Evolutionary conservation across 2,113 vertebrate genomes (phyloP), one percentile per base, ranked within the genome.

Genomic region (Oncorhynchus kisutch): DNA sequence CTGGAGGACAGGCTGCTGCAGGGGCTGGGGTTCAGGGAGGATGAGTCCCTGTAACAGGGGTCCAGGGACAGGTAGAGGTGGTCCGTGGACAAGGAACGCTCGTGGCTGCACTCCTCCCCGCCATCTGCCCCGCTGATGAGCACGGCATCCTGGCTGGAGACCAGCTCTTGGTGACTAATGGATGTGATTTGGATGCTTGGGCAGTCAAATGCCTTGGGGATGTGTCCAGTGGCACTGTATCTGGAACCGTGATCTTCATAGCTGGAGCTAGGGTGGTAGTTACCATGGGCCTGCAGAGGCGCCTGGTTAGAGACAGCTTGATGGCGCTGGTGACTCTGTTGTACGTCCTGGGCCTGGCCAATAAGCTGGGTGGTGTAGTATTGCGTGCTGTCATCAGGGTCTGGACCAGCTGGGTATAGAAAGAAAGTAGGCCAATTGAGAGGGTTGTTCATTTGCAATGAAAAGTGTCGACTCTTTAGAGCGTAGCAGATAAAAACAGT

Each of bases 181-280:
- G 97, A 96, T 75, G 97, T 99, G 86, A 99, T 99, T 85, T 99
- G 96, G 86, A 99, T 99, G 86, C 97, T 98, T 34, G 97, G 97
- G 80, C 97, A 98, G 84, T 97, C 95, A 25, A 99, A 98, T 20
- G 95, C 87, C 80, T 95, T 95, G 88, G 91, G 92, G 90, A 91
- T 92, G 90, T 91, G 95, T 90, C 94, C 93, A 92, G 94, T 83
- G 67, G 92, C 81, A 65, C 78, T 91, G 5, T 94, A 95, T 76
- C 93, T 94, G 81, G 91, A 91, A 73, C 94, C 93, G 57, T 93
- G 92, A 72, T 90, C 70, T 66, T 94, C 93, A 72, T 81, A 90
- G 90, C 78, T 79, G 89, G 80, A 24, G 65, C 25, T 22, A 6
- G 5, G n/a, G 8, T 94, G 93, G 74, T 93, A 94, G 85, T 59